A percentile compares a stretch with the other conserved stretches of the same genome.
Conservation (phyloP, 1,140 invertebrate species). For the Metaphire vulgaris region DNA sequence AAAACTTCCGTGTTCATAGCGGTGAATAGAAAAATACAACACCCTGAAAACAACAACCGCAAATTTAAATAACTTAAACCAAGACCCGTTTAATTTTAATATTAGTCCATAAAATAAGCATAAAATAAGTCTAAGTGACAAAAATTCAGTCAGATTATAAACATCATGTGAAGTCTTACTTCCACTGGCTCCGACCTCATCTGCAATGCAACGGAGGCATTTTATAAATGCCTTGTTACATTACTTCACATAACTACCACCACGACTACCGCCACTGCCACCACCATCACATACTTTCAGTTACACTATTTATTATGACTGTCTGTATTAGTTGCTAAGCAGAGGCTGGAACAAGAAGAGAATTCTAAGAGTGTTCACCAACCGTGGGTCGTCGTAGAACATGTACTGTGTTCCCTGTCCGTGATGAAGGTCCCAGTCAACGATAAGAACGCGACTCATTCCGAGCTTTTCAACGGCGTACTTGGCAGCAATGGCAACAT, state of each 20-base stretch:
- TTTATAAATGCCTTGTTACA: too few relatives aligned
- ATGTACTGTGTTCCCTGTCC: constrained; percentile 76
- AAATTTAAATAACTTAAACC: constrained; percentile 1
- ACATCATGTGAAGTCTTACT: background rate
- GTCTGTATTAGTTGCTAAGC: too few relatives aligned
- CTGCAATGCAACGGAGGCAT: too few relatives aligned
- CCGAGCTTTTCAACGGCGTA: constrained; percentile 62
- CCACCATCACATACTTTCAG: too few relatives aligned
- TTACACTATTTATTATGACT: too few relatives aligned
- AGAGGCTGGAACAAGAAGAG: too few relatives aligned
- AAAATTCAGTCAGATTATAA: background rate
- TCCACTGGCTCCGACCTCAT: too few relatives aligned
- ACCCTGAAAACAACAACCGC: constrained; percentile 61
- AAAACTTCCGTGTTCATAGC: constrained; percentile 84
- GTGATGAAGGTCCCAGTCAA: constrained; percentile 79
- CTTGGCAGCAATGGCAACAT: constrained; percentile 84
- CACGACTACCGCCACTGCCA: too few relatives aligned
- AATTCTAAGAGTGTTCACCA: too few relatives aligned
- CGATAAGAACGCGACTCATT: constrained; percentile 67
- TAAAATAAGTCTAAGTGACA: constrained; percentile 9
- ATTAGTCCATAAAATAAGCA: background rate
- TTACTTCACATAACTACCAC: too few relatives aligned
- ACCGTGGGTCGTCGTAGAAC: constrained; percentile 88
- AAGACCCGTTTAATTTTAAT: background rate
- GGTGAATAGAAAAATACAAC: constrained; percentile 94